These are phyloP conservation scores for Cryptoprocta ferox DNA, from an alignment of 2,797 vertebrate species.

Conservation along the genomic window DNA sequence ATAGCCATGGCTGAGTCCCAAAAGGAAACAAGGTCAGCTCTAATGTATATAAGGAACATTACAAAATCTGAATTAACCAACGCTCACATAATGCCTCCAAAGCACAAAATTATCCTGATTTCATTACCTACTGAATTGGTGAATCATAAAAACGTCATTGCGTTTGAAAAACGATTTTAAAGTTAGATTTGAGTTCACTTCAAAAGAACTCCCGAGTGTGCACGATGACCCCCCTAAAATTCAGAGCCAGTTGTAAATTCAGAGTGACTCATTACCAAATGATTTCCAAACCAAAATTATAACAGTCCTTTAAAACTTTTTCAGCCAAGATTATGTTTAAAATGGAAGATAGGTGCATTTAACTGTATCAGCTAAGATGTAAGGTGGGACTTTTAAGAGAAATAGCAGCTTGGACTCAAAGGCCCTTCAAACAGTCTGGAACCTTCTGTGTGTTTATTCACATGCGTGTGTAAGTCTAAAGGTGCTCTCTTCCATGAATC, in stretches of 20 bases:
- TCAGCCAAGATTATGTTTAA: constrained; percentile 1
- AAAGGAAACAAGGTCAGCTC: not conserved
- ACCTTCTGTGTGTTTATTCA: not conserved
- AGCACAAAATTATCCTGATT: not conserved
- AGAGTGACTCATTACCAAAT: not conserved
- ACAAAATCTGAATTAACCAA: not conserved
- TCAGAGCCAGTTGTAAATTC: constrained; percentile 22
- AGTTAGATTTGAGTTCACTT: constrained; percentile 49
- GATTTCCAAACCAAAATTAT: constrained; percentile 49
- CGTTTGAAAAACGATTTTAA: constrained; percentile 41
- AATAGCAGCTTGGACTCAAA: not conserved
- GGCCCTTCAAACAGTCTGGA: not conserved
- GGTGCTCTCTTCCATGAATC: not conserved
- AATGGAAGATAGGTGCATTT: not conserved
- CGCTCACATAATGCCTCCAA: not conserved
- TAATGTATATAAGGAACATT: not conserved
- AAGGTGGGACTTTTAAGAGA: not conserved
- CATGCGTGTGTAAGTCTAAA: not conserved
- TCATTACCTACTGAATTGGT: constrained; percentile 22
- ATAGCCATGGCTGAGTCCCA: not conserved
- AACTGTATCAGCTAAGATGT: not conserved
- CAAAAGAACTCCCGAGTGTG: not conserved
- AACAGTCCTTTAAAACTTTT: not conserved
- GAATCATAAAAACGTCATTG: constrained; percentile 16
- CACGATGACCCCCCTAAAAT: not conserved